Base-by-base conservation (phyloP, 2,888 invertebrate genomes). In the Mechanitis mazaeus region DNA sequence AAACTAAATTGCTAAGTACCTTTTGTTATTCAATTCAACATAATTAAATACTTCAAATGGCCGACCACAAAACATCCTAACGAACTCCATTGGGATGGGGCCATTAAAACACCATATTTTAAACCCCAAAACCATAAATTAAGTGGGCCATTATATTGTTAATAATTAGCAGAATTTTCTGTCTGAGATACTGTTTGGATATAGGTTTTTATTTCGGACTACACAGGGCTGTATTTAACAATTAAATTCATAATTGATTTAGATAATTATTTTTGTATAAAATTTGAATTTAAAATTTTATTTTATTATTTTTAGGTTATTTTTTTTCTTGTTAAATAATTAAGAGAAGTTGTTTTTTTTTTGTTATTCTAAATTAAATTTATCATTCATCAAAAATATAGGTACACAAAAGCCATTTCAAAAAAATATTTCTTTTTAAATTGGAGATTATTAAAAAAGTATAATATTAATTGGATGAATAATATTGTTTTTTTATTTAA, bases 81-180 rank as follows among this genome's bases (percentile, higher is more conserved):
- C 66, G 61, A 64, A 61, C 71, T 58, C 64, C 74, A 70, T 76
- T 80, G 82, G 82, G 79, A 81, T 71, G 71, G 72, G 28, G 71
- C 72, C 75, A 78, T 78, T 77, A 85, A 83, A 84, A 70, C 71
- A 54, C 81, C 74, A 82, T 83, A 79, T 74, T 76, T 84, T 76
- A 76, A 66, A 68, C 71, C 69, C 71, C 70, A 66, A 59, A 68
- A 69, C 76, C 78, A 83, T 83, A 83, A 81, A 82, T 83, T 80
- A 75, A 69, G 58, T 54, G 33, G 54, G 72, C 75, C 71, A 77
- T 79, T 81, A 78, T 80, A 76, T 75, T 75, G 65, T 61, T 71
- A 75, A 79, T 81, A 82, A 84, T 84, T 84, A 83, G 82, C 76
- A 64, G 76, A 75, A 74, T 64, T 61, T 69, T 74, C 75, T 69